Evolutionary conservation across 2,888 invertebrate genomes (phyloP), one percentile per base, ranked within the genome.

Genomic region (Leuctra nigra): DNA sequence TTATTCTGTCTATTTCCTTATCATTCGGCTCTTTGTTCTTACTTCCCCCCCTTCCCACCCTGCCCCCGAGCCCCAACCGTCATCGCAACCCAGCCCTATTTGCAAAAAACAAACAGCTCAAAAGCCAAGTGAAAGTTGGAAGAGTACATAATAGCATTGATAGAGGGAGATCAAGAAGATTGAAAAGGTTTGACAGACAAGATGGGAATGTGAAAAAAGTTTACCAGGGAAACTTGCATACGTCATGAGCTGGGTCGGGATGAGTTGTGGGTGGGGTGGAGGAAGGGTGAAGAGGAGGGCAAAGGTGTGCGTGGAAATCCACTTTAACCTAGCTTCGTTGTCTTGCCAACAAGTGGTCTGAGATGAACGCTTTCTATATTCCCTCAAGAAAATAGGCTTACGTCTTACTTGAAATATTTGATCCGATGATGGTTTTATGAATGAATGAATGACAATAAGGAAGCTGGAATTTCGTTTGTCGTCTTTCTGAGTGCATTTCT

Each of bases 101-200:
- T 50, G 50, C 33, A 50, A 50, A 41, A n/a, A 50, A 50, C 50
- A 50, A 33, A 50, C 50, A 50, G 50, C 33, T 50, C 33, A 18
- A 29, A 11, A 16, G 18, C 18, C 29, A 50, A 50, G 50, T 20
- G 50, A 50, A 50, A 29, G 50, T 20, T 50, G 16, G 23, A 50
- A 50, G 33, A 50, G 33, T 50, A 33, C 33, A 29, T 33, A 33
- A 50, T 50, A 22, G 33, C 20, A 29, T 48, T 33, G 50, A 35
- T 50, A 35, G 9, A 50, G 18, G 22, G 25, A 47, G 47, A 47
- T 47, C 39, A 47, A 24, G 23, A 47, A 47, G 25, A 47, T 47
- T 47, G 47, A 25, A 47, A 47, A 47, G 47, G 47, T 2, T 47
- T 47, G 39, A 25, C 46, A 46, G 46, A 46, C 20, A 13, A 39